A percentile compares a stretch with the other conserved stretches of the same genome.
phyloP scores from a whole-genome alignment of 92 coral and sea anemone genomes.

The Epizoanthus scotinus region DNA sequence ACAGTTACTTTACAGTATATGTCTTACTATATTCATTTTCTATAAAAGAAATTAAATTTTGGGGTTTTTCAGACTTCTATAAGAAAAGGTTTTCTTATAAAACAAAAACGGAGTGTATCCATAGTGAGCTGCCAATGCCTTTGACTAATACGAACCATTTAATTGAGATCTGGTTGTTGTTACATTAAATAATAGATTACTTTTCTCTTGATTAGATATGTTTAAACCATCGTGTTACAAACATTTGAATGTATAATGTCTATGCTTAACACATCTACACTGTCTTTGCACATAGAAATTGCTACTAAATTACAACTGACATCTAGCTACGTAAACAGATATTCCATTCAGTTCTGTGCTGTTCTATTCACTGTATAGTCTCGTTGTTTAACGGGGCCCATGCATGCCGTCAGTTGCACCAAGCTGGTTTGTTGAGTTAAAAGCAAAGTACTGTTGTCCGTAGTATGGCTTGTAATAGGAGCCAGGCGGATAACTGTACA shows the following conservation, averaged over 20 bases:
- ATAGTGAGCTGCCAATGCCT: constrained; percentile 2
- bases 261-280: background rate
- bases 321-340: background rate
- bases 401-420: constrained; percentile 31
- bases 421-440: constrained; percentile 53
- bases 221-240: too few species aligned
- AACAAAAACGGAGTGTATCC: too few species aligned
- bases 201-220: background rate
- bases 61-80: too few species aligned
- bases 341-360: constrained; percentile 26
- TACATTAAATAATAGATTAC: background rate
- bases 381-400: constrained; percentile 42
- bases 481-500: constrained; percentile 58
- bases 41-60: too few species aligned
- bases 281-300: background rate
- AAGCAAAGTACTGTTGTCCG: constrained; percentile 42
- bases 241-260: too few species aligned
- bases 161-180: background rate
- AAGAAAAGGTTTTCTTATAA: too few species aligned
- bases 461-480: constrained; percentile 79
- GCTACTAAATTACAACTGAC: background rate
- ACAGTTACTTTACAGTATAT: too few species aligned
- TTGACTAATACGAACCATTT: background rate
- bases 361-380: background rate
- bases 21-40: too few species aligned